Percentiles rank a stretch among this genome's conserved stretches.
Evolutionary conservation across 2,888 invertebrate species (phyloP).

Genomic region (Leptogaster cylindrica): DNA sequence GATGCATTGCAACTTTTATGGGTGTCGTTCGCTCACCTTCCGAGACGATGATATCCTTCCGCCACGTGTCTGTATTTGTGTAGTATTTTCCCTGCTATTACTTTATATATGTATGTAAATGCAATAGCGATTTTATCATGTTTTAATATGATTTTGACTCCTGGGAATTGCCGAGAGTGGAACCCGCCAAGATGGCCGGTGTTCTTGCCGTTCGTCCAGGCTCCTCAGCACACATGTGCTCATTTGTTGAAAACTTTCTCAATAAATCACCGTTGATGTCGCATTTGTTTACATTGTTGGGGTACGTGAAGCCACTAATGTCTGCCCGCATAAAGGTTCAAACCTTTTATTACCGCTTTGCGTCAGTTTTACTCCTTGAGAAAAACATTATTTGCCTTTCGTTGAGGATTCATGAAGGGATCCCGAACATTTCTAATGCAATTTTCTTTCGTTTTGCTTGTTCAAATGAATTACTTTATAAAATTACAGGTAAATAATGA

Average conservation of each 20-base stretch:
- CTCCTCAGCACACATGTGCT: conserved; percentile 10
- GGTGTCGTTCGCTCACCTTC: conserved; percentile 12
- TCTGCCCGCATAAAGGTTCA: conserved; percentile 20
- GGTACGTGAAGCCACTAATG: conserved; percentile 16
- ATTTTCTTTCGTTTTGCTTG: too few relatives aligned
- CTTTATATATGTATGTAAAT: not conserved
- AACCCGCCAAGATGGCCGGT: not conserved
- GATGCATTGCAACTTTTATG: conserved; percentile 30
- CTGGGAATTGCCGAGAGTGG: not conserved
- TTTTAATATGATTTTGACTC: conserved; percentile 18
- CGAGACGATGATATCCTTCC: conserved; percentile 6
- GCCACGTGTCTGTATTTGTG: too few relatives aligned
- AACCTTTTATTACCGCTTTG: conserved; percentile 19
- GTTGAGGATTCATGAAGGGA: too few relatives aligned
- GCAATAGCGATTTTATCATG: conserved; percentile 26
- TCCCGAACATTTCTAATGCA: too few relatives aligned
- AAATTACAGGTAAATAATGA: too few relatives aligned
- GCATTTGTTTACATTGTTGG: conserved; percentile 36
- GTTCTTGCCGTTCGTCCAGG: not conserved
- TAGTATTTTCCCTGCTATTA: not conserved
- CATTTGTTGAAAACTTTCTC: conserved; percentile 36
- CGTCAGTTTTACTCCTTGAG: conserved; percentile 11
- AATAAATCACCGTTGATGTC: conserved; percentile 32
- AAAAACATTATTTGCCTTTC: too few relatives aligned
- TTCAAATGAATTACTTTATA: too few relatives aligned